These are phyloP conservation scores for Plemyria rubiginata DNA, from an alignment of 2,888 invertebrate species.

Conservation along the genomic window DNA sequence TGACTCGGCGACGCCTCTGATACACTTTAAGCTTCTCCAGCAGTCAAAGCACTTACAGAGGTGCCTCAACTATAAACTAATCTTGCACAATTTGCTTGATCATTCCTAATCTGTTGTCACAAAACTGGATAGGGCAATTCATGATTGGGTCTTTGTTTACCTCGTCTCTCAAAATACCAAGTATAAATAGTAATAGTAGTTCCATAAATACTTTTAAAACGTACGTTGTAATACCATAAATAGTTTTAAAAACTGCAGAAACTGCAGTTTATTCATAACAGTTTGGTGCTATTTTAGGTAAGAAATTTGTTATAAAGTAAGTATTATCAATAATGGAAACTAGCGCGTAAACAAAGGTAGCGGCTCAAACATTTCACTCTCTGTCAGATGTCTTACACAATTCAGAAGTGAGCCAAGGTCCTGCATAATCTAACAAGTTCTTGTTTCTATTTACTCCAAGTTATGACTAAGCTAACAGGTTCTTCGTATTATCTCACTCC, in stretches of 20 bases:
- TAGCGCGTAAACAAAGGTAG: conserved; percentile 9
- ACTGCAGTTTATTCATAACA: not conserved
- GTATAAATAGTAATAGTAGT: no score
- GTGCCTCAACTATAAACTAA: conserved; percentile 44
- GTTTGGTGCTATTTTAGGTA: not conserved
- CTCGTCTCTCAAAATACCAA: no score
- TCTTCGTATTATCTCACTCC: conserved; percentile 8
- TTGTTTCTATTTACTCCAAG: conserved; percentile 16
- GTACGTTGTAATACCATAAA: no score
- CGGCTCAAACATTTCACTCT: conserved; percentile 20
- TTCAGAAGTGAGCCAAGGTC: conserved; percentile 19
- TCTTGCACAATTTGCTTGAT: conserved; percentile 42
- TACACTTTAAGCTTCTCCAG: conserved; percentile 46
- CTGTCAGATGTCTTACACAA: conserved; percentile 24
- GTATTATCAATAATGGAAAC: conserved; percentile 1
- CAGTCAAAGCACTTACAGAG: conserved; percentile 48
- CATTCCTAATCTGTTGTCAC: conserved; percentile 2
- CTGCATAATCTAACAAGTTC: conserved; percentile 21
- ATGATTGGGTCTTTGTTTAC: not conserved
- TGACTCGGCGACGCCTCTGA: conserved; percentile 46
- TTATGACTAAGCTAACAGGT: conserved; percentile 18
- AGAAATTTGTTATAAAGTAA: not conserved
- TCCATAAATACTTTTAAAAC: no score
- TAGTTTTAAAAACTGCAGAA: no score
- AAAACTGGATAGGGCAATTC: not conserved